Conservation (phyloP, 2,113 vertebrate genomes). For the Sceloporus tristichus region DNA sequence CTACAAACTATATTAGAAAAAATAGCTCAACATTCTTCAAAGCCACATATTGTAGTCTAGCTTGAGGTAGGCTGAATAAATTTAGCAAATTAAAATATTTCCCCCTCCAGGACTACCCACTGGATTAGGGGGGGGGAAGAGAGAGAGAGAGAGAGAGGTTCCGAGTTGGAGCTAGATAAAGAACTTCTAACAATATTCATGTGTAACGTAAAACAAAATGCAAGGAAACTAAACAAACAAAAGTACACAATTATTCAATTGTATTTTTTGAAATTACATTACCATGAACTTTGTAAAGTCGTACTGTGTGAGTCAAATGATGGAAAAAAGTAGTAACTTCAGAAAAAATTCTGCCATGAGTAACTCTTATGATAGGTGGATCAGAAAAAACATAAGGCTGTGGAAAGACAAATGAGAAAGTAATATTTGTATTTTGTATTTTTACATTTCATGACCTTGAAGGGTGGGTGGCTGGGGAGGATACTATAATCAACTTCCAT, state of each 20-base stretch:
- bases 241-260: background rate
- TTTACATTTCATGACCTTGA: background rate
- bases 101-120: background rate
- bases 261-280: constrained; percentile 57
- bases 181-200: background rate
- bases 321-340: constrained; percentile 87
- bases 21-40: background rate
- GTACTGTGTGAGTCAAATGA: constrained; percentile 86
- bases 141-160: background rate
- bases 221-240: background rate
- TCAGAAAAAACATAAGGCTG: constrained; percentile 83
- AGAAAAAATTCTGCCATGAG: constrained; percentile 87
- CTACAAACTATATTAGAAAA: background rate
- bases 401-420: constrained; percentile 43
- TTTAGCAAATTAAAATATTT: background rate
- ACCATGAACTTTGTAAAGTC: constrained; percentile 88
- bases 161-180: background rate
- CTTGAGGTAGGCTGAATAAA: background rate
- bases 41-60: background rate
- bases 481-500: background rate
- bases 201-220: background rate
- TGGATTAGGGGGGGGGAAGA: background rate
- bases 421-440: background rate
- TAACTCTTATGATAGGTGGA: constrained; percentile 83
- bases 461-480: background rate